Conservation (phyloP, 1,140 invertebrate genomes). For the Saccostrea cuccullata region DNA sequence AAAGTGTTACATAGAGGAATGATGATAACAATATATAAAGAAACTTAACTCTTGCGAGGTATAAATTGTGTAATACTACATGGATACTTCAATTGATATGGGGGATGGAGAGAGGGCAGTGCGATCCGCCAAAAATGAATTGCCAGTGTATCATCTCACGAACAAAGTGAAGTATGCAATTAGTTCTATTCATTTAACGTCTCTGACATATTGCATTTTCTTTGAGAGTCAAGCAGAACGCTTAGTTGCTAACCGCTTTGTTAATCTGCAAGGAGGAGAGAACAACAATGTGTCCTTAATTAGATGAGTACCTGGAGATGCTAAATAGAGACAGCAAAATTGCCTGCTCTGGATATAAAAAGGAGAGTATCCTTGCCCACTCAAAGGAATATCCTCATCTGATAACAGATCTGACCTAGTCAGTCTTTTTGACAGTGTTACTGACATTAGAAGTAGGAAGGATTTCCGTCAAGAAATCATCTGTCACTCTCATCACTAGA, state of each 20-base stretch:
- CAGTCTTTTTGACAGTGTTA: constrained; percentile 40
- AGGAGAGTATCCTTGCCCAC: constrained; percentile 49
- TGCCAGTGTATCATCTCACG: constrained; percentile 49
- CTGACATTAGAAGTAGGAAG: constrained; percentile 27
- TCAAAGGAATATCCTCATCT: constrained; percentile 51
- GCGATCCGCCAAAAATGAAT: constrained; percentile 49
- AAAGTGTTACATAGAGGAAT: too few relatives aligned
- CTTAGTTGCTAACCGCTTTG: constrained; percentile 46
- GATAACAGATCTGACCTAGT: constrained; percentile 27
- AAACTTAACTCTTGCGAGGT: too few relatives aligned
- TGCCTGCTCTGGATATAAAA: constrained; percentile 40
- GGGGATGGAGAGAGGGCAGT: constrained; percentile 50
- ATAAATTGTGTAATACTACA: too few relatives aligned
- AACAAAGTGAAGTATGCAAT: constrained; percentile 52
- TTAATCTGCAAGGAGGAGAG: constrained; percentile 49
- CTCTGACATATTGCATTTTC: neutral
- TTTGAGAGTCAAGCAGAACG: neutral
- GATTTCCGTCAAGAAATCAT: constrained; percentile 37
- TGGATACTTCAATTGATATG: constrained; percentile 33
- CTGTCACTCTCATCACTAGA: constrained; percentile 1
- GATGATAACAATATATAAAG: too few relatives aligned
- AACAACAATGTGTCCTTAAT: constrained; percentile 49
- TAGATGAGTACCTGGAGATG: constrained; percentile 53
- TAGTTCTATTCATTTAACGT: constrained; percentile 47
- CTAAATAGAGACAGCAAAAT: constrained; percentile 53